Evolutionary conservation across 2,888 invertebrate genomes (phyloP), one percentile per base, ranked within the genome.

Genomic region (Villa cingulata): DNA sequence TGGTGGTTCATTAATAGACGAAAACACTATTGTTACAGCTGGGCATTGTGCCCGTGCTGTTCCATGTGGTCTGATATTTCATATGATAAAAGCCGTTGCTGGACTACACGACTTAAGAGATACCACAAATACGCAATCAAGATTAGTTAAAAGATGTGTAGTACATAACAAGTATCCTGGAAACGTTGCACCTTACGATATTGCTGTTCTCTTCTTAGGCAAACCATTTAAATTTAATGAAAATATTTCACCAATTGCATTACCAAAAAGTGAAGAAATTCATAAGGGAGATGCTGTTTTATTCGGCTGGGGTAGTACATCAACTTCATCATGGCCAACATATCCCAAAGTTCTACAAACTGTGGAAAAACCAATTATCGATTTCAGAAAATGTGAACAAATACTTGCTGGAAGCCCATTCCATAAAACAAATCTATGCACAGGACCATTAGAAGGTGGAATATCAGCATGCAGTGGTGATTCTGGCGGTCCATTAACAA

Each of bases 121-220:
- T 27, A 53, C 55, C n/a, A 23, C 4, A 23, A 6, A 23, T 23
- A 23, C 23, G 23, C 7, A 23, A 6, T 4, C 4, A 23, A 23
- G 7, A 23, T 6, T 7, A 6, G 7, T 7, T 7, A 4, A 7
- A 23, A 23, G 7, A 23, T 23, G 23, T 23, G 7, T 23, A 7
- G 23, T 23, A 6, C 23, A 23, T 7, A 6, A 23, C 7, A 23
- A 23, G 7, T 23, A 23, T 7, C 23, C 12, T 36, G 70, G 70
- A n/a, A n/a, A n/a, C n/a, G 65, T 70, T n/a, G 69, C 65, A 16
- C 70, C 69, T 49, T 70, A 72, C 53, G 78, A 78, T 55, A 74
- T 78, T 53, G 77, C 74, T 27, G 45, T 78, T 2, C 54, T 78
- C 48, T 61, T 61, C 51, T 56, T 63, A 12, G 55, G 53, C 20